A percentile compares a stretch with the other conserved stretches of the same genome.
phyloP scores from a whole-genome alignment of 2,113 vertebrate species.

The Nibea coibor region DNA sequence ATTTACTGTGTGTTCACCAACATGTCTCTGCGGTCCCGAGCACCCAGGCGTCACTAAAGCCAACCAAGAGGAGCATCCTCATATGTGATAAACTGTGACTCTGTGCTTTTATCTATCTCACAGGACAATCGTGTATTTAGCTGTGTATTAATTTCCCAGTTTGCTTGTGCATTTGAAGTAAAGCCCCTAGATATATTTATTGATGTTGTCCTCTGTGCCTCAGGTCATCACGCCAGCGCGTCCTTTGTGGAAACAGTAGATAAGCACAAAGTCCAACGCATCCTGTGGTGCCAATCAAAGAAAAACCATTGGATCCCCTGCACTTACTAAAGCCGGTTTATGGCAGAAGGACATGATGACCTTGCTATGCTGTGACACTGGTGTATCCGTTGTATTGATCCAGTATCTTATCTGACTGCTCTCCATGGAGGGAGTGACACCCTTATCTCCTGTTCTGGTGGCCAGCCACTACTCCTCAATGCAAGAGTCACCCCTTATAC shows the following conservation, averaged over 20 bases:
- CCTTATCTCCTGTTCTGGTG: conserved; percentile 42
- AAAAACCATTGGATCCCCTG: conserved; percentile 34
- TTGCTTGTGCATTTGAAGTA: conserved; percentile 28
- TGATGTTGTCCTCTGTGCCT: conserved; percentile 29
- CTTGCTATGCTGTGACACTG: conserved; percentile 47
- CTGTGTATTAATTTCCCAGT: conserved; percentile 24
- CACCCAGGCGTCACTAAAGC: not conserved
- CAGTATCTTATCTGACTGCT: conserved; percentile 50
- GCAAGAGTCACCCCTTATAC: not conserved
- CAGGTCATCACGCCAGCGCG: not conserved
- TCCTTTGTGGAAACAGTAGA: conserved; percentile 45
- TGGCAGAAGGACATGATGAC: conserved; percentile 53
- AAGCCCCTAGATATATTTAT: conserved; percentile 33
- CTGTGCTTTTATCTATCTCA: not conserved
- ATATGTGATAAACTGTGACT: not conserved
- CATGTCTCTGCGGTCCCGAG: not conserved
- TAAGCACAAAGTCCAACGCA: conserved; percentile 38
- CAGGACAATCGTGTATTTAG: conserved; percentile 7
- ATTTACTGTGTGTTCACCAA: conserved; percentile 1
- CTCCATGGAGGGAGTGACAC: conserved; percentile 31
- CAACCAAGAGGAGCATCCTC: not conserved
- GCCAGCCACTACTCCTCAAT: conserved; percentile 5
- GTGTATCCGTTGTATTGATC: conserved; percentile 61
- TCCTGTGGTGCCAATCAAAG: conserved; percentile 58
- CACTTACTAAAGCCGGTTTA: conserved; percentile 27